Evolutionary conservation across 1,140 invertebrate species (phyloP).

Genomic region (Harpegnathos saltator): DNA sequence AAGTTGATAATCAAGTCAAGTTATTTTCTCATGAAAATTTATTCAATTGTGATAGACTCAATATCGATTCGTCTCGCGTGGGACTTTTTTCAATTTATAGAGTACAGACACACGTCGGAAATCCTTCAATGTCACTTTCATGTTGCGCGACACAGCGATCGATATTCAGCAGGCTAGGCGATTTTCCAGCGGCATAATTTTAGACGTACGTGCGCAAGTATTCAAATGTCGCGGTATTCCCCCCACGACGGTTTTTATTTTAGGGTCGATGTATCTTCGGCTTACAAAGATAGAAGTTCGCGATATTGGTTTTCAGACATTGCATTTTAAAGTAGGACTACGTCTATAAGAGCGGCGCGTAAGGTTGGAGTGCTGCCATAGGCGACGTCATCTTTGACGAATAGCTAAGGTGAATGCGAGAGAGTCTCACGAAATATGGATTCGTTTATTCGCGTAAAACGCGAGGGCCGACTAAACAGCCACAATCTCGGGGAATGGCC

Average conservation of each 20-base stretch:
- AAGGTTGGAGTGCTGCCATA: not conserved
- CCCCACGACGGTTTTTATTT: slow-evolving; percentile 27
- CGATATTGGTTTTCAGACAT: slow-evolving; percentile 20
- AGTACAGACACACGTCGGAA: slow-evolving; percentile 29
- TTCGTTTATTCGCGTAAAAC: not conserved
- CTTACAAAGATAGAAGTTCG: slow-evolving; percentile 33
- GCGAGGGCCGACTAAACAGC: not conserved
- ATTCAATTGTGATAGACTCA: not conserved
- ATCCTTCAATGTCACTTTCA: slow-evolving; percentile 4
- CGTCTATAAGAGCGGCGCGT: slow-evolving; percentile 22
- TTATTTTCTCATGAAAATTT: too few relatives aligned
- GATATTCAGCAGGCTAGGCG: slow-evolving; percentile 25
- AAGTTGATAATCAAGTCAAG: too few relatives aligned
- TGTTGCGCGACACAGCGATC: slow-evolving; percentile 17
- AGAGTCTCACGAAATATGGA: not conserved
- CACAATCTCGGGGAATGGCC: not conserved
- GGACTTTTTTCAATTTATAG: slow-evolving; percentile 26
- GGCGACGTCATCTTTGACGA: slow-evolving; percentile 20
- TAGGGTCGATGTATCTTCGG: slow-evolving; percentile 25
- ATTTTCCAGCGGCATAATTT: slow-evolving; percentile 40
- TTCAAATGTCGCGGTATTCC: slow-evolving; percentile 43
- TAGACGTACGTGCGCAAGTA: slow-evolving; percentile 18
- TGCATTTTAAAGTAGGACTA: slow-evolving; percentile 20
- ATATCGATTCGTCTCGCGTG: not conserved
- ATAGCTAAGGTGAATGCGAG: slow-evolving; percentile 30